These are phyloP conservation scores for Drosophila neonasuta DNA, from an alignment of 2,888 invertebrate species.

Conservation along the genomic window DNA sequence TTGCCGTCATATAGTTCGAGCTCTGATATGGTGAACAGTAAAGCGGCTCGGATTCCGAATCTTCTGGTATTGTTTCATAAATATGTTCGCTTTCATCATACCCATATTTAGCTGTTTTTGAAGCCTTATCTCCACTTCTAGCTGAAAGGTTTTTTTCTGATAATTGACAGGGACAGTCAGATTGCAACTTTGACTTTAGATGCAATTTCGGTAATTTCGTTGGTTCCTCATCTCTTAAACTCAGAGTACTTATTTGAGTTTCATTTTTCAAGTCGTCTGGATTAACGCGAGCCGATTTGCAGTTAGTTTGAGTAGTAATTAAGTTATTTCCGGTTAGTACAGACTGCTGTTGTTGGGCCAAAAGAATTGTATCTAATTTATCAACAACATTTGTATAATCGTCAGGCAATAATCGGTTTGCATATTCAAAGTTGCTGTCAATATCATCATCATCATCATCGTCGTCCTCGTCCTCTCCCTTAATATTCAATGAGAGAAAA, in stretches of 20 bases:
- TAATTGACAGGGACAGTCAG: slow-evolving; percentile 10
- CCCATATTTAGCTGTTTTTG: slow-evolving; percentile 31
- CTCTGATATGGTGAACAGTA: slow-evolving; percentile 86
- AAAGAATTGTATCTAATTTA: slow-evolving; percentile 69
- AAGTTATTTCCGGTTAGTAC: slow-evolving; percentile 18
- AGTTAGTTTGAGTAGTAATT: neutral
- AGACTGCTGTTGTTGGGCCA: slow-evolving; percentile 46
- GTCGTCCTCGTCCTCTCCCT: slow-evolving; percentile 60
- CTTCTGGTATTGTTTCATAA: slow-evolving; percentile 87
- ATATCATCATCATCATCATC: slow-evolving; percentile 69
- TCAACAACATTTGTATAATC: slow-evolving; percentile 74
- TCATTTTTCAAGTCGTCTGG: slow-evolving; percentile 4
- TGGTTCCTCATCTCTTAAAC: slow-evolving; percentile 3
- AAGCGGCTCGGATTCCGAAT: slow-evolving; percentile 85
- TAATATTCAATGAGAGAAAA: neutral
- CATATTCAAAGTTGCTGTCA: slow-evolving; percentile 71
- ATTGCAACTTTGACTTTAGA: slow-evolving; percentile 15
- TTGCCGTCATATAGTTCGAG: slow-evolving; percentile 68
- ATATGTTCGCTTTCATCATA: slow-evolving; percentile 85
- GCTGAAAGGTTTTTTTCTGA: slow-evolving; percentile 7
- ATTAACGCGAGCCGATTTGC: slow-evolving; percentile 1
- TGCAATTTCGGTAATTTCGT: slow-evolving; percentile 5
- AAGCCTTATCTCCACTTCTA: neutral
- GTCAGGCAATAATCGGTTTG: slow-evolving; percentile 74
- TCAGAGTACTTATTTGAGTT: neutral